Conservation (phyloP, 64 coral and sea anemone species). For the Actinia equina region DNA sequence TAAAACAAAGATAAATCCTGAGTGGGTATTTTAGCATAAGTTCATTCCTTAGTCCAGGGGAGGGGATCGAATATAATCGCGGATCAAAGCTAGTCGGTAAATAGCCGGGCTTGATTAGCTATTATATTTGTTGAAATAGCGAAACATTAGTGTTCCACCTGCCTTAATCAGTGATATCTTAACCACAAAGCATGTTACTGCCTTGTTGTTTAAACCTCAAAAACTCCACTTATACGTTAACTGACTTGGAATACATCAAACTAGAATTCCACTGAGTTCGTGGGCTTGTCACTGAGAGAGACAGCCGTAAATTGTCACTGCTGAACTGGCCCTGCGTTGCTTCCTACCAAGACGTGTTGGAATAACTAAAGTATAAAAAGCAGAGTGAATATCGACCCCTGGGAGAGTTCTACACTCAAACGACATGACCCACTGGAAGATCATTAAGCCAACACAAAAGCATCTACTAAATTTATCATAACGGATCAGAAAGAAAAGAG, state of each 20-base stretch:
- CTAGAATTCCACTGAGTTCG: not conserved
- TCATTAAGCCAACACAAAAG: not conserved
- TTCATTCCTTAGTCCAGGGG: not conserved
- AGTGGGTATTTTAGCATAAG: not conserved
- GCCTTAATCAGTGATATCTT: conserved; percentile 15
- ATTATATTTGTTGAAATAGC: conserved; percentile 25
- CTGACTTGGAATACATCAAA: not conserved
- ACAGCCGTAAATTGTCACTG: not conserved
- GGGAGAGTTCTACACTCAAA: not conserved
- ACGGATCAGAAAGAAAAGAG: not conserved
- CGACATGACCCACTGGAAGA: not conserved
- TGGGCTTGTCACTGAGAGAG: conserved; percentile 7
- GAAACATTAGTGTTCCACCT: not conserved
- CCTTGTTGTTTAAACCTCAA: too few relatives aligned
- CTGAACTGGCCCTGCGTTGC: not conserved
- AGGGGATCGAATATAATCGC: not conserved
- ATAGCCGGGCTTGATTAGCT: not conserved
- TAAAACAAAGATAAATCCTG: not conserved
- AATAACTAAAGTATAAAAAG: not conserved
- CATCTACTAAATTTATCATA: not conserved
- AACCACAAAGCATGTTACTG: conserved; percentile 8
- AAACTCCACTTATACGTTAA: conserved; percentile 4
- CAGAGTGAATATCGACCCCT: not conserved
- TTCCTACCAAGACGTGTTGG: not conserved
- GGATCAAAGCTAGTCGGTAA: not conserved